A percentile compares a stretch with the other conserved stretches of the same genome.
phyloP scores from a whole-genome alignment of 2,888 invertebrate species.

The Myopa tessellatipennis region DNA sequence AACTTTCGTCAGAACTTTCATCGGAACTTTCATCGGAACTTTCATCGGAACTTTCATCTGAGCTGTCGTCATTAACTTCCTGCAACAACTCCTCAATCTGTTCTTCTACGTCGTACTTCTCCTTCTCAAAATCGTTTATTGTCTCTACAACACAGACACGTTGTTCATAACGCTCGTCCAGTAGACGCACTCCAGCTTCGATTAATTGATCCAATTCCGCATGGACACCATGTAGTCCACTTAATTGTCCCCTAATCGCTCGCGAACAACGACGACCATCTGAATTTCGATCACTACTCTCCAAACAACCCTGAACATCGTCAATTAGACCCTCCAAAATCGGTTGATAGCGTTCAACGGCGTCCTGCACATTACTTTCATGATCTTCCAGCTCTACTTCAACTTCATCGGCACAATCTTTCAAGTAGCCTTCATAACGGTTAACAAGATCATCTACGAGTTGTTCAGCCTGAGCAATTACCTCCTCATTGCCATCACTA shows the following conservation, averaged over 20 bases:
- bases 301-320: slow-evolving; percentile 12
- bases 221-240: not conserved
- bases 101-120: not conserved
- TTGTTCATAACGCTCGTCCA: not conserved
- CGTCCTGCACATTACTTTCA: not conserved
- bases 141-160: slow-evolving; percentile 23
- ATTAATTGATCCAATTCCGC: slow-evolving; percentile 2
- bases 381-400: slow-evolving; percentile 1
- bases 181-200: not conserved
- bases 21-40: not conserved
- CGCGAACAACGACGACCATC: not conserved
- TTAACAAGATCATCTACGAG: slow-evolving; percentile 15
- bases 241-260: not conserved
- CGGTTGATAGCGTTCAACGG: slow-evolving; percentile 9
- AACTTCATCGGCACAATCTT: slow-evolving; percentile 13
- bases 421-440: slow-evolving; percentile 18
- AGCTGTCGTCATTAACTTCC: not conserved
- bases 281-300: not conserved
- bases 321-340: not conserved
- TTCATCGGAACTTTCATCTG: not conserved
- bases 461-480: not conserved
- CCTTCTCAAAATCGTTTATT: slow-evolving; percentile 15
- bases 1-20: not conserved
- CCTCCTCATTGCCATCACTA: not conserved
- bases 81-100: not conserved